Conservation (phyloP, 2,797 vertebrate genomes). For the Tragelaphus oryx region DNA sequence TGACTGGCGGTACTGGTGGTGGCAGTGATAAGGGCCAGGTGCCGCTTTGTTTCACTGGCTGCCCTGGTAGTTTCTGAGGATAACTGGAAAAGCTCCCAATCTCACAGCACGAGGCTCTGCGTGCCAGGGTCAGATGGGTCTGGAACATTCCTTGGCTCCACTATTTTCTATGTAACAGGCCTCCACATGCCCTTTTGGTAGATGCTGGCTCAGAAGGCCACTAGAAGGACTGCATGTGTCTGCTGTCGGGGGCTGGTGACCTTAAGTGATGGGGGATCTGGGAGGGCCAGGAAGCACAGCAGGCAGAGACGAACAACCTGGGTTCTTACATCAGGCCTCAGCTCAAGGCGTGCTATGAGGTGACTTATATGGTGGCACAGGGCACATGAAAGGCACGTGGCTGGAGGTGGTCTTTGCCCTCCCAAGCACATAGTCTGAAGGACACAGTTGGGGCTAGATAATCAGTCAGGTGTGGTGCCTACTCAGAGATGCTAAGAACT, state of each 20-base stretch:
- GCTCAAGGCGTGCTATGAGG: not conserved
- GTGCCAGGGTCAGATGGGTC: not conserved
- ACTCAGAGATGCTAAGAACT: not conserved
- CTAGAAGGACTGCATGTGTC: not conserved
- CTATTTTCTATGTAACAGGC: not conserved
- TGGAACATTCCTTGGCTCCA: not conserved
- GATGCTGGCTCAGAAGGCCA: not conserved
- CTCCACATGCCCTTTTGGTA: not conserved
- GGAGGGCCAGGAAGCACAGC: not conserved
- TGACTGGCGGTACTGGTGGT: not conserved
- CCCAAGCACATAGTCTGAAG: not conserved
- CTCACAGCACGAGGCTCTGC: not conserved
- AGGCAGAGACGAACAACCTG: not conserved
- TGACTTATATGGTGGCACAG: too few relatives aligned
- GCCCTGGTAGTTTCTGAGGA: not conserved
- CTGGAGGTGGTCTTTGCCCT: not conserved
- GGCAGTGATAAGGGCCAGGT: not conserved
- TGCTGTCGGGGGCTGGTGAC: not conserved
- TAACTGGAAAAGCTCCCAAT: not conserved
- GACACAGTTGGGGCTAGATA: not conserved
- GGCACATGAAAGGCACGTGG: not conserved
- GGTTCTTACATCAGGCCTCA: not conserved
- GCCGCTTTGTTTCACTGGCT: not conserved
- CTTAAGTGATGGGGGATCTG: too few relatives aligned
- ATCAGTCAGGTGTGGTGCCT: too few relatives aligned